Evolutionary conservation across 2,113 vertebrate species (phyloP), one percentile per base, ranked within the genome.

Genomic region (Suncus etruscus): DNA sequence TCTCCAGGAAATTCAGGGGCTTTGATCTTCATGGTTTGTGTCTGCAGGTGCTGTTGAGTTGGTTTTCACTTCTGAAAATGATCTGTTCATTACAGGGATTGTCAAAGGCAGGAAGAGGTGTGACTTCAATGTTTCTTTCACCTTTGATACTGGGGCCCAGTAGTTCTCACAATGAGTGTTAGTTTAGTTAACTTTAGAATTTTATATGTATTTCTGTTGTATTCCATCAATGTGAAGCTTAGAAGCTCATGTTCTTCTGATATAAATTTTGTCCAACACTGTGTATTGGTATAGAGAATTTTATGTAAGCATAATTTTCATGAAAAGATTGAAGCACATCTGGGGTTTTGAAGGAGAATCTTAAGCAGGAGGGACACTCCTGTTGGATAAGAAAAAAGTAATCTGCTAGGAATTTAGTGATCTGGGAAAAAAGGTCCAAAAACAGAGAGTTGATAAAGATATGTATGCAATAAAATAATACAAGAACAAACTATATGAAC

Each of bases 61-160:
- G 75, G 75, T 20, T 61, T 88, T 73, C 65, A 29, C 29, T 77
- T 76, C 54, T 83, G 51, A 18, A 9, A 22, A 69, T 75, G 75
- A 31, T 16, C 79, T 72, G 18, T 63, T 83, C n/a, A 2, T 24
- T 9, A 45, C 61, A 20, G 76, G 51, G 83, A 61, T 77, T 69
- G 22, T 58, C 25, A 77, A 87, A 88, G 47, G 61, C 70, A 75
- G 11, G 39, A 39, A 39, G 39, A 39, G 39, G 8, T 7, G 10
- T 90, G 58, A 75, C 61, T 47, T 20, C 8, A 25, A 70, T 51
- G 14, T 82, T 48, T 92, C 25, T 82, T 48, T 92, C 29, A 72
- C 31, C 78, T 81, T 87, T 94, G 75, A 92, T 72, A 78, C 16
- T 80, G 22, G 58, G 39, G 47, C 75, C 75, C n/a, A 86, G 88